Evolutionary conservation across 2,113 vertebrate genomes (phyloP).

Genomic region (Ochotona curzoniae): DNA sequence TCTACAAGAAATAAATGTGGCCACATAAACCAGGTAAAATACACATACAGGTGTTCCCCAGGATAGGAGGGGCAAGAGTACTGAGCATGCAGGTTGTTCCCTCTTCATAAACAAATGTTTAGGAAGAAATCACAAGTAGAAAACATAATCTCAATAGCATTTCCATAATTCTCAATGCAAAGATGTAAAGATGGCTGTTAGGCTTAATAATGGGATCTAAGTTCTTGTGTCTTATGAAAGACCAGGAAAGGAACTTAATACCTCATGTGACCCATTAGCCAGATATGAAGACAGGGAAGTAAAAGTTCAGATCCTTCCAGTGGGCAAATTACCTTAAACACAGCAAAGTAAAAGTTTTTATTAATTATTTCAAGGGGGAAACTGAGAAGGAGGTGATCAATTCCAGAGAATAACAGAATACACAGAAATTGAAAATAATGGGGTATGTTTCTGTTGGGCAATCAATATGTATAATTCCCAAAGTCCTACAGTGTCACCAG

Average conservation of each 20-base stretch:
- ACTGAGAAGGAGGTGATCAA: not conserved
- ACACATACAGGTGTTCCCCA: not conserved
- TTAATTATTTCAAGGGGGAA: conserved; percentile 1
- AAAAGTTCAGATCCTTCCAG: not conserved
- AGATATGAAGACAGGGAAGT: not conserved
- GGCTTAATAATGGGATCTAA: not conserved
- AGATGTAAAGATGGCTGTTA: not conserved
- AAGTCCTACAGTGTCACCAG: conserved; percentile 15
- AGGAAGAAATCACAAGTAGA: not conserved
- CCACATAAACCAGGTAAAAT: conserved; percentile 1
- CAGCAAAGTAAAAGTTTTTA: conserved; percentile 7
- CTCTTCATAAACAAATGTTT: not conserved
- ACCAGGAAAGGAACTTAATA: not conserved
- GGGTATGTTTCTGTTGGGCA: not conserved
- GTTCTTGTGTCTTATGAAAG: not conserved
- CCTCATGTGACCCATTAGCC: not conserved
- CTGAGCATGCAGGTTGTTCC: not conserved
- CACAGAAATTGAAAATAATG: not conserved
- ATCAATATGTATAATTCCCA: not conserved
- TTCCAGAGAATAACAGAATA: not conserved
- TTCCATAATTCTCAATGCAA: not conserved
- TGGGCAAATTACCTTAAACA: not conserved
- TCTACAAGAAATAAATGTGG: conserved; percentile 22
- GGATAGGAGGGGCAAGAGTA: not conserved
- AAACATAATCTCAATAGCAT: not conserved